Base-by-base conservation (phyloP, 1,140 invertebrate genomes). In the Nephila pilipes region DNA sequence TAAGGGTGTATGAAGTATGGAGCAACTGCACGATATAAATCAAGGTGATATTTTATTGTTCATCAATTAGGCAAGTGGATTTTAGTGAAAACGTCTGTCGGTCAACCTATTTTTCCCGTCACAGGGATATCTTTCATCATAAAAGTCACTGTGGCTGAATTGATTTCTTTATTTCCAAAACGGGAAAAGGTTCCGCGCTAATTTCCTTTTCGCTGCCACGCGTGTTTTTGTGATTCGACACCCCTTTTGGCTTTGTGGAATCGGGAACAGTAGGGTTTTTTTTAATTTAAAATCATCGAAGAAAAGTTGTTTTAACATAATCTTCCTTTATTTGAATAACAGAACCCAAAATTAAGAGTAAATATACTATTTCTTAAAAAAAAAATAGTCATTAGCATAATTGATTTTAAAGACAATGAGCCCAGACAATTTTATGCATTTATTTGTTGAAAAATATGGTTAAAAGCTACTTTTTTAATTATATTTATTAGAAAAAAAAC, bases 131-230 rank as follows among this genome's bases (percentile, higher is more conserved):
- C 58, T 60, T 60, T 60, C 22, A 60, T 60, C 16, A 60, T 60
- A 60, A 60, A 60, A 60, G 58, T 60, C 58, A 60, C 3, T 60
- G 58, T 60, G 22, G 58, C 22, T 60, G 58, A 60, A 60, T 60
- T 60, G 58, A 60, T 60, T 60, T 60, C 58, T 60, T 60, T 60
- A 60, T 60, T 60, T 60, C 22, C 58, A 60, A 60, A 60, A 60
- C 5, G 58, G 20, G 16, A 60, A 60, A 60, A 22, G 2, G 58
- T 22, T 22, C 22, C 58, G 58, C 2, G 22, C 20, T 20, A 20
- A 60, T 18, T 18, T 60, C 16, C 16, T 22, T 20, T 18, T 22
- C 58, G 20, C 1, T 60, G 58, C 58, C 58, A 6, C 18, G 16
- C 20, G 58, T 20, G 58, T 20, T 18, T 60, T 4, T 60, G 16